Evolutionary conservation across 2,113 vertebrate genomes (phyloP).

Genomic region (Datnioides undecimradiatus): DNA sequence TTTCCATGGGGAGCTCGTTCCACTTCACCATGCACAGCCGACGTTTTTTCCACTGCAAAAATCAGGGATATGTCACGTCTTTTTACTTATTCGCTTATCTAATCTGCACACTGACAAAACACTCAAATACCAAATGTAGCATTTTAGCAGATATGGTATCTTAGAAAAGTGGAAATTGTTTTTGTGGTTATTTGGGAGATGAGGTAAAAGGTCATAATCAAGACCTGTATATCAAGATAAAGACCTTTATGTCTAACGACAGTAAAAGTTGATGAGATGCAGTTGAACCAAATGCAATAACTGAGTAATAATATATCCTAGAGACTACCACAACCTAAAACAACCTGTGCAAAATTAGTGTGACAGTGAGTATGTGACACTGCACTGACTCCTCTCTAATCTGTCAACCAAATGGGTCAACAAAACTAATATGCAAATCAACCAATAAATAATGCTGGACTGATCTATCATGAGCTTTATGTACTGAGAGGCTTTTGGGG

Average conservation of each 20-base stretch:
- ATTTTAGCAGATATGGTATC: neutral
- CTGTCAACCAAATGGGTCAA: slow-evolving; percentile 19
- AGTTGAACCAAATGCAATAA: neutral
- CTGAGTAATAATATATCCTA: neutral
- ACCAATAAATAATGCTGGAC: neutral
- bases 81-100: slow-evolving; percentile 23
- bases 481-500: neutral
- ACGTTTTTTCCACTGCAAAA: slow-evolving; percentile 56
- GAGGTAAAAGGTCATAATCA: neutral
- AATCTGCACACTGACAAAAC: neutral
- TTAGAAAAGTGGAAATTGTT: slow-evolving; percentile 6
- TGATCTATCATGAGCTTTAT: neutral
- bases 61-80: neutral
- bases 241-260: neutral
- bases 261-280: neutral
- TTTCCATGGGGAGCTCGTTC: slow-evolving; percentile 70
- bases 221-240: neutral
- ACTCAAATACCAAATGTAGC: neutral
- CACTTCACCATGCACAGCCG: slow-evolving; percentile 34
- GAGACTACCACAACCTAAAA: neutral
- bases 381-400: neutral
- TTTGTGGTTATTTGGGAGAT: neutral
- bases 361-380: neutral
- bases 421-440: neutral
- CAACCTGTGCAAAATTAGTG: neutral